Base-by-base conservation (phyloP, 1,140 invertebrate species). In the Drosophila nannoptera region DNA sequence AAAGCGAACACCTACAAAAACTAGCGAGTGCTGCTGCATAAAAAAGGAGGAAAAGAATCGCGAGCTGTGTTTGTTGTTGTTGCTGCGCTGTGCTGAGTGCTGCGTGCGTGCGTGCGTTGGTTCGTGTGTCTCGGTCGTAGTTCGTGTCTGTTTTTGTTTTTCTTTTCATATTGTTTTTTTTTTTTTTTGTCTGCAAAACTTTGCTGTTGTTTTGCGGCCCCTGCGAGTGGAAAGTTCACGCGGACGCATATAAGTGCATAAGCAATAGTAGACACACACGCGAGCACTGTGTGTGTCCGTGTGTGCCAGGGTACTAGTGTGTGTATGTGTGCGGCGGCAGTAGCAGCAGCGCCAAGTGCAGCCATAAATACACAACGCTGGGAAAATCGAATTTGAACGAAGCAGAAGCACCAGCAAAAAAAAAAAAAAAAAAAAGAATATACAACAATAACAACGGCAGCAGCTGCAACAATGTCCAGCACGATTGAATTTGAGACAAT, bases 401-500 rank as follows among this genome's bases (percentile, higher is more conserved):
- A 31, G 9, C n/a, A 56, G 35, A 14, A 48, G 38, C 42, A 48
- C n/a, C 14, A 52, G 35, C n/a, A 56, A 14, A 36, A 49, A 35
- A 22, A 14, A 36, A 32, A 22, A n/a, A n/a, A n/a, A 56, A 14
- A 36, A 49, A 8, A 48, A 11, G 11, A 22, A 42, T 5, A 46
- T 16, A 46, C 8, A 9, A 31, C 11, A 31, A 31, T 8, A 22
- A 8, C 16, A 43, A 43, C 29, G 48, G 11, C 5, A 58, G 48
- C 33, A 62, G 35, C 60, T 55, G 22, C 35, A 71, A 61, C 33
- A 62, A 86, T 86, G 81, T 86, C 77, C 40, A 76, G 66, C 62
- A 77, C 81, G 58, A 75, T 87, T 38, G 76, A 84, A 60, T 77
- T 84, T 38, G 80, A 87, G 54, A 75, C 91, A 69, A 90, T 93